Evolutionary conservation across 92 coral and sea anemone genomes (phyloP).

Genomic region (Hydrozoanthus gracilis): DNA sequence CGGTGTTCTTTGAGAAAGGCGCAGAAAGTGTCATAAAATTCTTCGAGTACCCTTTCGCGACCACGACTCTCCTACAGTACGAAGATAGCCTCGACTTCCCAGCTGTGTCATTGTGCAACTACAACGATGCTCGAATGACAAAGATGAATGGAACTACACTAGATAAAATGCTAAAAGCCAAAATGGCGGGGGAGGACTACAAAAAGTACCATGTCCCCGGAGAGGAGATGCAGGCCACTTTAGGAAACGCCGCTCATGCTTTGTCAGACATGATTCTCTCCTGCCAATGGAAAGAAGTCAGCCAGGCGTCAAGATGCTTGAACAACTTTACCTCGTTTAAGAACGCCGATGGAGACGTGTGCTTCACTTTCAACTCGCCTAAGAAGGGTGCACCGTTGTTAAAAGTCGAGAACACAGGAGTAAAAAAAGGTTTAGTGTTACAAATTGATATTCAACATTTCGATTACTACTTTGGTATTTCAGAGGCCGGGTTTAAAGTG

Average conservation of each 20-base stretch:
- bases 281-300: slow-evolving; percentile 64
- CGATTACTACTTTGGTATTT: slow-evolving; percentile 77
- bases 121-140: slow-evolving; percentile 82
- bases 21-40: slow-evolving; percentile 73
- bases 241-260: slow-evolving; percentile 76
- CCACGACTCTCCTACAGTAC: slow-evolving; percentile 81
- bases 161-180: slow-evolving; percentile 47
- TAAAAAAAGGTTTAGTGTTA: slow-evolving; percentile 61
- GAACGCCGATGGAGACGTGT: slow-evolving; percentile 77
- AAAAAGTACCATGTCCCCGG: slow-evolving; percentile 55
- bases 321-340: slow-evolving; percentile 73
- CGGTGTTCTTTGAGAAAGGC: slow-evolving; percentile 85
- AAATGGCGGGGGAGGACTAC: slow-evolving; percentile 51
- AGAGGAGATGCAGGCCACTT: slow-evolving; percentile 60
- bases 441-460: slow-evolving; percentile 73
- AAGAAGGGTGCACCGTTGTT: slow-evolving; percentile 42
- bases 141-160: slow-evolving; percentile 81
- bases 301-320: slow-evolving; percentile 45
- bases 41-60: slow-evolving; percentile 85
- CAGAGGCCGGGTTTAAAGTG: slow-evolving; percentile 84
- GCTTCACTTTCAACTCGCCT: slow-evolving; percentile 81
- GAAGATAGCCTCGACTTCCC: slow-evolving; percentile 77
- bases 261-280: slow-evolving; percentile 78
- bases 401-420: slow-evolving; percentile 64
- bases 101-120: slow-evolving; percentile 81